phyloP scores from a whole-genome alignment of 2,888 invertebrate genomes.

The Eremobia ochroleuca region DNA sequence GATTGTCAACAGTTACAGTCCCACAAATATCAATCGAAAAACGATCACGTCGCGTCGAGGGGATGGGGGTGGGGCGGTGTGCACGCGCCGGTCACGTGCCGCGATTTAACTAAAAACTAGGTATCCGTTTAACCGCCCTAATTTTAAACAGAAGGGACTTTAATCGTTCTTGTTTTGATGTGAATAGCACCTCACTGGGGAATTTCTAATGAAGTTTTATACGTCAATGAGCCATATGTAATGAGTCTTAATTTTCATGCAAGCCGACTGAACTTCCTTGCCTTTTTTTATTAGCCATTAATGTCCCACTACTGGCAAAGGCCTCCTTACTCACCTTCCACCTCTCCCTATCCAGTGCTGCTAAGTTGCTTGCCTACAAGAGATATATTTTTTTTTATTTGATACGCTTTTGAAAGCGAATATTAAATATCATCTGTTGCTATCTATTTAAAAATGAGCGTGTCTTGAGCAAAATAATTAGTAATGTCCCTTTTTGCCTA shows the following conservation, averaged over 20 bases:
- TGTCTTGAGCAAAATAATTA: background rate
- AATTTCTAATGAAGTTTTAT: background rate
- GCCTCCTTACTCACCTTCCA: too few species aligned
- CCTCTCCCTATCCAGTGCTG: too few species aligned
- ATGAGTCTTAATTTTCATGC: background rate
- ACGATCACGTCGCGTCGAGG: conserved; percentile 56
- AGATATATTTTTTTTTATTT: too few species aligned
- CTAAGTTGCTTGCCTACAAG: background rate
- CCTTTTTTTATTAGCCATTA: too few species aligned
- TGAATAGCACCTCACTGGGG: conserved; percentile 56
- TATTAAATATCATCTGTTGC: background rate
- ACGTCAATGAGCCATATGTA: background rate
- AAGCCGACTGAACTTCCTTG: background rate
- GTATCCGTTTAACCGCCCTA: conserved; percentile 60
- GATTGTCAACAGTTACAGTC: conserved; percentile 58
- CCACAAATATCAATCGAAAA: conserved; percentile 66
- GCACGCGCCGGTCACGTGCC: conserved; percentile 71
- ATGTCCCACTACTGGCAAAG: too few species aligned
- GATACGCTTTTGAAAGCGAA: background rate
- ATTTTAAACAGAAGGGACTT: conserved; percentile 56
- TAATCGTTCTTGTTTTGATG: conserved; percentile 57
- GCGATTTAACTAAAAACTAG: conserved; percentile 70
- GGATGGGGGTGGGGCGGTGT: conserved; percentile 24
- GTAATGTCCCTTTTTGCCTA: too few species aligned
- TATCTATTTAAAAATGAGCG: background rate